These are phyloP conservation scores for Crocodylus rhombifer DNA, from an alignment of 2,797 vertebrate species.

Conservation along the genomic window DNA sequence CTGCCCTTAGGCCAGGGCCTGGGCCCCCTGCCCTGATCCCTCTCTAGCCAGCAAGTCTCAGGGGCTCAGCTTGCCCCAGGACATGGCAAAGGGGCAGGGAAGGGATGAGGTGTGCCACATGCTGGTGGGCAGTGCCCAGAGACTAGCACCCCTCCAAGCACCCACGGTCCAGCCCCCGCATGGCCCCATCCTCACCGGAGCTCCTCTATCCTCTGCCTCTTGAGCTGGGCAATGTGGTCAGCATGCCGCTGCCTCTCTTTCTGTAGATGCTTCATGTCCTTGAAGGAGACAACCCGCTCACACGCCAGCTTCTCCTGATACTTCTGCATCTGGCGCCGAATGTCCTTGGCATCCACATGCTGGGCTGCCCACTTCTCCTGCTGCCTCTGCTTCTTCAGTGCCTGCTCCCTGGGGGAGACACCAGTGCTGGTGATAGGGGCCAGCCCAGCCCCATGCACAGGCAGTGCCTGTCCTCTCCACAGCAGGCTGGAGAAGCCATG, in stretches of 20 bases:
- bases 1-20: neutral
- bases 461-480: neutral
- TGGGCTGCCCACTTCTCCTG: constrained; percentile 69
- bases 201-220: constrained; percentile 88
- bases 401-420: constrained; percentile 79
- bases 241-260: constrained; percentile 83
- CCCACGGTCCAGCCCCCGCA: no score
- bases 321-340: constrained; percentile 87
- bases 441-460: neutral
- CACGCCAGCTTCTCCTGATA: constrained; percentile 76
- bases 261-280: constrained; percentile 81
- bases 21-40: no score
- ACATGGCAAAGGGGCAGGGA: no score
- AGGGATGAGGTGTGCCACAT: no score
- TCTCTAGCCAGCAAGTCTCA: no score
- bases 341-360: constrained; percentile 71
- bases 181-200: constrained; percentile 81
- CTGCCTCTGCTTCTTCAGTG: constrained; percentile 80
- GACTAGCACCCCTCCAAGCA: no score
- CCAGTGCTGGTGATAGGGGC: fast-evolving
- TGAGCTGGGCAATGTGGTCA: constrained; percentile 82
- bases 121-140: no score
- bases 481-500: neutral
- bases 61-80: no score
- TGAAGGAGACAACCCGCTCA: constrained; percentile 77